A percentile compares a stretch with the other conserved stretches of the same genome.
Evolutionary conservation across 2,797 vertebrate genomes (phyloP).

Genomic region (Gadopsis marmoratus): DNA sequence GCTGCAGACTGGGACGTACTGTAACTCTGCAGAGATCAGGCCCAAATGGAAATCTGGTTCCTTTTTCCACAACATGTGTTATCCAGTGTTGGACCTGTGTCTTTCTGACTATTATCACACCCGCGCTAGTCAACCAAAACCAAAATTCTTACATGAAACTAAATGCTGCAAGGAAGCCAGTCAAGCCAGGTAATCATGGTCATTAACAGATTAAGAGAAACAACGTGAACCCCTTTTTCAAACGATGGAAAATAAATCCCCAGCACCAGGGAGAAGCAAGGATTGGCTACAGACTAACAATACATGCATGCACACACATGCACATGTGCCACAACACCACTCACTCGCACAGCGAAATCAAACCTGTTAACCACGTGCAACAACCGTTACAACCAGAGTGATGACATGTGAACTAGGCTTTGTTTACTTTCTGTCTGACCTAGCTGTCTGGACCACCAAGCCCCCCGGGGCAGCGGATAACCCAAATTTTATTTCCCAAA

Average conservation of each 20-base stretch:
- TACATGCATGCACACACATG: neutral
- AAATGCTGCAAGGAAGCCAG: neutral
- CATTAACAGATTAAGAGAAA: neutral
- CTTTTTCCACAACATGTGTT: conserved; percentile 19
- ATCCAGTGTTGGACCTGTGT: neutral
- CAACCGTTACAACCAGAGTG: conserved; percentile 43
- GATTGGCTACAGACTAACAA: neutral
- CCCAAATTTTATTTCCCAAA: conserved; percentile 71
- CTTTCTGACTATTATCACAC: neutral
- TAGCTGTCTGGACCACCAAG: conserved; percentile 76
- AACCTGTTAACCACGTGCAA: conserved; percentile 9
- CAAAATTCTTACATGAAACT: neutral
- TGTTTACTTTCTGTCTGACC: conserved; percentile 86
- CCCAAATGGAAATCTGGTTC: conserved; percentile 27
- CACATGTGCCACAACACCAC: neutral
- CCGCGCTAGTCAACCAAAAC: conserved; percentile 1
- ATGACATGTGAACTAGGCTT: conserved; percentile 74
- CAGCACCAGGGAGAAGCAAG: neutral
- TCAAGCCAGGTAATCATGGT: neutral
- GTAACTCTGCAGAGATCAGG: conserved; percentile 32
- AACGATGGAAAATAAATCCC: neutral
- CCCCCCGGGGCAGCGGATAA: conserved; percentile 68
- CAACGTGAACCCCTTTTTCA: neutral
- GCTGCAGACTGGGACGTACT: neutral
- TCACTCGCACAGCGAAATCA: neutral